Base-by-base conservation (phyloP, 2,797 vertebrate genomes). In the Iguana delicatissima region DNA sequence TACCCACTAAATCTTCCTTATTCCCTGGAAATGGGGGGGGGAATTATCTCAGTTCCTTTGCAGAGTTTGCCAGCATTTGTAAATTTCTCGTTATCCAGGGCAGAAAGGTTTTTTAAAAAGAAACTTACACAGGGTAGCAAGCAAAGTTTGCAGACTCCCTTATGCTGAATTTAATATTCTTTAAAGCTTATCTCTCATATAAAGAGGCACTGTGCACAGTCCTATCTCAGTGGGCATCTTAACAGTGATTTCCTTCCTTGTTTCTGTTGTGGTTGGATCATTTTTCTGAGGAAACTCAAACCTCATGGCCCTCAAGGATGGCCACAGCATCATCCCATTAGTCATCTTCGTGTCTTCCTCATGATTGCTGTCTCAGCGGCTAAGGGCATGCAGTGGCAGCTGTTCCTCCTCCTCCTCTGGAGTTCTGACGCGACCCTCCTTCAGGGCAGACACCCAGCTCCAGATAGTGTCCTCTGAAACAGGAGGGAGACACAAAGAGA, bases 371-470 rank as follows among this genome's bases (percentile, higher is more conserved):
- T 0, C 88, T 95, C 93, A 88, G 89, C 67, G 90, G 26, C 0
- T 42, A 79, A 93, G 89, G 88, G 84, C 86, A 35, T 94, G 92
- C 87, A 96, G 72, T 0, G 94, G 95, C 5, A 94, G 77, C 91
- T 96, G 93, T 80, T 97, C 94, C 0, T 92, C 84, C 77, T 95
- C 92, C 81, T 96, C 94, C 86, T 96, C 93, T 0, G 90, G 50
- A 29, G 67, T 89, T 64, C 93, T 73, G 26, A 92, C 7, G 83
- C 79, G 93, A 1, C 82, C 20, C 22, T 92, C 35, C 50, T 32
- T 91, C 69, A 89, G 94, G 0, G 93, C 80, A 1, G 42, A 50
- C 6, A 94, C 55, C 92, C 79, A 77, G 4, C 84, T 94, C 93
- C 94, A 86, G 6, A 94, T 88, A 2, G 91, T 93, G 3, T 74